phyloP scores from a whole-genome alignment of 2,113 vertebrate genomes.

The Anolis sagrei region DNA sequence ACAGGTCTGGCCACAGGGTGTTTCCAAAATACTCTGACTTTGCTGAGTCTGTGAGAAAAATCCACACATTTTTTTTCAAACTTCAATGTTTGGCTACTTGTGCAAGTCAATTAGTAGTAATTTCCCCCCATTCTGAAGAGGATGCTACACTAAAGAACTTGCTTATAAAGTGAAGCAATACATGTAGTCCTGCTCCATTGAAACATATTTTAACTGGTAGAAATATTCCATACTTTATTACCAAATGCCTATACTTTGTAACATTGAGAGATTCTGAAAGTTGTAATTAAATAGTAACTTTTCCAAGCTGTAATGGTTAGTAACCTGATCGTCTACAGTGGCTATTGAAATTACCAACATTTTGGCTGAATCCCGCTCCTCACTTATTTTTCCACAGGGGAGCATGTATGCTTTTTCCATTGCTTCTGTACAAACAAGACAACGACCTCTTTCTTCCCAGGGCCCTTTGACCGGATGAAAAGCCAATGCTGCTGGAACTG shows the following conservation, averaged over 20 bases:
- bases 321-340: neutral
- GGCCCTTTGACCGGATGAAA: slow-evolving; percentile 39
- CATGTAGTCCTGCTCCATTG: neutral
- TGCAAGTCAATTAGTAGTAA: neutral
- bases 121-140: neutral
- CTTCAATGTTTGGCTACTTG: too few species aligned
- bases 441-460: slow-evolving; percentile 25
- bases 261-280: too few species aligned
- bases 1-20: neutral
- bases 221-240: neutral
- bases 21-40: too few species aligned
- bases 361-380: neutral
- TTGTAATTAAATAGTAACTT: too few species aligned
- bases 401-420: slow-evolving; percentile 31
- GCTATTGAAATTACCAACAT: neutral
- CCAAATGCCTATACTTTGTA: too few species aligned
- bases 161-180: neutral
- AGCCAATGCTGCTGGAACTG: slow-evolving; percentile 32
- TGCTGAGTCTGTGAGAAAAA: neutral
- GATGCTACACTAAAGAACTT: neutral
- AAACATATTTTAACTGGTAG: neutral
- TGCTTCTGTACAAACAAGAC: slow-evolving; percentile 23
- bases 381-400: neutral
- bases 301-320: neutral
- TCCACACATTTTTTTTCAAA: neutral